Evolutionary conservation across 1,140 invertebrate species (phyloP), one percentile per base, ranked within the genome.

Genomic region (Plectrocnemia conspersa): DNA sequence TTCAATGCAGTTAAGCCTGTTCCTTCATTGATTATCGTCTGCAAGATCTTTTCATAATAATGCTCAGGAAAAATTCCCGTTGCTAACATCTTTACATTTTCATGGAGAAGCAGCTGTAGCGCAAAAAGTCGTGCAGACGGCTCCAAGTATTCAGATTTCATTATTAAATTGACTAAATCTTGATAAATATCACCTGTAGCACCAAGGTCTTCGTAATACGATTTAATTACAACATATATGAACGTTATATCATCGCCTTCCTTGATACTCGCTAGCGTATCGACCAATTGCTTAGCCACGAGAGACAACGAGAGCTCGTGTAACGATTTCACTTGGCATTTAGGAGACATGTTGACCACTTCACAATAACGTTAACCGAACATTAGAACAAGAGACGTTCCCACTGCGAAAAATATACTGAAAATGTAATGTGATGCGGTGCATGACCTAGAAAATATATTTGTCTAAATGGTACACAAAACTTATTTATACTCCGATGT

Each of bases 51-150:
- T 46, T 78, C 77, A 65, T 83, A 83, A 65, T 82, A 84, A 13
- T 74, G 77, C 48, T 76, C 73, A 1, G 82, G 82, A 67, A 84
- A 84, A 38, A 82, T 78, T 13, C 81, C 82, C 0, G 80, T 80
- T 2, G 80, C 74, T 48, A 84, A 63, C 52, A 74, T 77, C 44
- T 78, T 77, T 0, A 84, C 78, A 42, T 82, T 80, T 29, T 79
- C 73, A 65, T 80, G 78, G 38, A 84, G 70, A 10, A 83, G 61
- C 57, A 83, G 71, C 59, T 77, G 72, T 62, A 84, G 70, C 49
- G 80, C 79, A 50, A 71, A 79, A 63, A 79, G 83, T 62, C 82
- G 72, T 56, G 80, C 77, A 2, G 78, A 77, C 4, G 81, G 81
- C 54, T 83, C 81, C 42, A 83, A 65, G 61, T 81, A 81, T 56